These are phyloP conservation scores for Nilaparvata lugens DNA, from an alignment of 1,140 invertebrate genomes.

Conservation along the genomic window DNA sequence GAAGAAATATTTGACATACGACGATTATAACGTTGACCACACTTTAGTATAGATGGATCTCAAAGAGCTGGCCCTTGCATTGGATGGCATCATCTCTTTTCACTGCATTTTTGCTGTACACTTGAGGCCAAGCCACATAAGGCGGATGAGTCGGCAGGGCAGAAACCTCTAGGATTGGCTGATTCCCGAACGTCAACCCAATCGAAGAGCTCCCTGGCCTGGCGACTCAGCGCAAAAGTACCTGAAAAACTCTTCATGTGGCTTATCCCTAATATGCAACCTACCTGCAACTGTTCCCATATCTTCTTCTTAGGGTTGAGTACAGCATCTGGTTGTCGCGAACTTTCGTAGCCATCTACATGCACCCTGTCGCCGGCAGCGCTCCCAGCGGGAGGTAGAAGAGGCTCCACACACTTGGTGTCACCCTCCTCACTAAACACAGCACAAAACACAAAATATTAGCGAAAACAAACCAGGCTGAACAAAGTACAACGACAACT, in stretches of 20 bases:
- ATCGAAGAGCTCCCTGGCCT: not conserved
- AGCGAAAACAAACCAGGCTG: no score
- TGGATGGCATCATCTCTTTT: no score
- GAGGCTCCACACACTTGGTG: conserved; percentile 64
- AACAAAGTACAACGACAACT: no score
- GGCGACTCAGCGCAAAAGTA: not conserved
- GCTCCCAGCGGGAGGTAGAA: conserved; percentile 61
- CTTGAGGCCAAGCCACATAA: no score
- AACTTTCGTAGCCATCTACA: conserved; percentile 67
- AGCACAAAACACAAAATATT: conserved; percentile 2
- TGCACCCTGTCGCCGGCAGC: conserved; percentile 70
- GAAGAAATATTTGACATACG: no score
- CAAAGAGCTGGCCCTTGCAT: no score
- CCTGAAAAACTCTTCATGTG: not conserved
- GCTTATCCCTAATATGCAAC: not conserved
- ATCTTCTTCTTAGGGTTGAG: conserved; percentile 98
- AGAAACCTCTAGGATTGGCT: no score
- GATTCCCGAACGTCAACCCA: not conserved
- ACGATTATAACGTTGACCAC: no score
- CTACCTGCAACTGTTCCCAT: conserved; percentile 81
- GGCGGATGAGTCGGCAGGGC: no score
- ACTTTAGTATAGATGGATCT: no score
- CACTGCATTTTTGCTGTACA: no score
- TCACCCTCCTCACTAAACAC: conserved; percentile 57
- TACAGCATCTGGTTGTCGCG: conserved; percentile 66